Percentiles rank a stretch among this genome's conserved stretches.
These are phyloP conservation scores for Semotilus atromaculatus DNA, from an alignment of 2,797 vertebrate genomes.

Conservation along the genomic window DNA sequence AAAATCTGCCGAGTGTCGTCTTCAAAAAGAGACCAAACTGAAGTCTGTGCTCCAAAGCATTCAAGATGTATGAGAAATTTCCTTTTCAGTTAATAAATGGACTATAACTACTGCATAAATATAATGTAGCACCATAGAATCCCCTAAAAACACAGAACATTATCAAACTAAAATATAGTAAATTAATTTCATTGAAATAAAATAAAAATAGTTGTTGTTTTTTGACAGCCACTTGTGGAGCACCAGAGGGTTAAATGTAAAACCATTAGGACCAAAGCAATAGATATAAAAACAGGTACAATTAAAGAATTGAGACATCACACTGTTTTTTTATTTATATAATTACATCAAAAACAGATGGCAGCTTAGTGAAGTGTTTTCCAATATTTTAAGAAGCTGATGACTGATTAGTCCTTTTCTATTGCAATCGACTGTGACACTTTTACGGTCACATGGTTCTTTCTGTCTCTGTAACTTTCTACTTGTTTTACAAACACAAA, in stretches of 20 bases:
- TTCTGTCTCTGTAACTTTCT: constrained; percentile 7
- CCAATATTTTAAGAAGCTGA: constrained; percentile 28
- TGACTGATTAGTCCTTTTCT: constrained; percentile 14
- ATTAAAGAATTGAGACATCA: constrained; percentile 10
- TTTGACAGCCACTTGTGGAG: neutral
- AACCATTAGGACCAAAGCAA: neutral
- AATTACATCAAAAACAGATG: constrained; percentile 28
- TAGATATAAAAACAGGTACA: neutral
- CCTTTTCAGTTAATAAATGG: neutral
- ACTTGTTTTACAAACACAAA: constrained; percentile 23
- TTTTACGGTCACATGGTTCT: constrained; percentile 43
- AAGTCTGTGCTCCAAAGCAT: neutral
- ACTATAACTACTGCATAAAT: neutral
- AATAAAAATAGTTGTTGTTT: neutral
- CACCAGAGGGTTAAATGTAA: neutral
- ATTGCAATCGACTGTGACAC: constrained; percentile 44
- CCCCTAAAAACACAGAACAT: neutral
- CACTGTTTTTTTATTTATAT: constrained; percentile 18
- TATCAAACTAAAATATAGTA: neutral
- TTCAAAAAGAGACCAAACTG: neutral
- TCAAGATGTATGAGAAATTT: neutral
- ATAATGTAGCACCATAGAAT: neutral
- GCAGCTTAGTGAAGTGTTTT: neutral
- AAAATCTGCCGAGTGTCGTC: neutral
- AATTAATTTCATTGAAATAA: neutral